Evolutionary conservation across 2,797 vertebrate genomes (phyloP).

Genomic region (Dicrostonyx torquatus): DNA sequence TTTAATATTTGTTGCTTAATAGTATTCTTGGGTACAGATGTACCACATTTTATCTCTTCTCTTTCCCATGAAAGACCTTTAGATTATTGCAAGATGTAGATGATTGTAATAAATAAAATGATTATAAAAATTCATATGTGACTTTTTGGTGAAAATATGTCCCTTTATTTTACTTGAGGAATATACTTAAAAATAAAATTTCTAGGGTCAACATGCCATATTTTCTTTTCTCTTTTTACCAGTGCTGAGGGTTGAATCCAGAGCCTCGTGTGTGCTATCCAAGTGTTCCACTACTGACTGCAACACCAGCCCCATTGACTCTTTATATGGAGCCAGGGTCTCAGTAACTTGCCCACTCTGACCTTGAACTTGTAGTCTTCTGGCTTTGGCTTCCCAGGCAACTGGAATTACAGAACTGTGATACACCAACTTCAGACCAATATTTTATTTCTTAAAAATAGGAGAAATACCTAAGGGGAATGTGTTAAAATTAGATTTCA

Average conservation of each 20-base stretch:
- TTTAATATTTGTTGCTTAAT: not conserved
- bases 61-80: not conserved
- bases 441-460: not conserved
- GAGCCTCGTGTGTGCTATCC: fast-evolving
- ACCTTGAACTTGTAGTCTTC: not conserved
- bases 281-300: not conserved
- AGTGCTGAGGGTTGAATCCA: not conserved
- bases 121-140: not conserved
- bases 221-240: not conserved
- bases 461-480: not conserved
- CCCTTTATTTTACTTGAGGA: not conserved
- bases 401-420: not conserved
- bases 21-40: not conserved
- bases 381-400: not conserved
- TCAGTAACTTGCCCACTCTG: not conserved
- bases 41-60: not conserved
- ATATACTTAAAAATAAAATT: not conserved
- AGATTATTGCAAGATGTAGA: not conserved
- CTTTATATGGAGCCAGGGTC: too few relatives aligned
- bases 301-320: not conserved
- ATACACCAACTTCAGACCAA: not conserved
- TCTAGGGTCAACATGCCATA: not conserved
- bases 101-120: not conserved
- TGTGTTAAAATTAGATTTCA: not conserved
- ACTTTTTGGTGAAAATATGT: not conserved